These are phyloP conservation scores for Hofmannophila pseudospretella DNA, from an alignment of 2,888 invertebrate species.

Conservation along the genomic window DNA sequence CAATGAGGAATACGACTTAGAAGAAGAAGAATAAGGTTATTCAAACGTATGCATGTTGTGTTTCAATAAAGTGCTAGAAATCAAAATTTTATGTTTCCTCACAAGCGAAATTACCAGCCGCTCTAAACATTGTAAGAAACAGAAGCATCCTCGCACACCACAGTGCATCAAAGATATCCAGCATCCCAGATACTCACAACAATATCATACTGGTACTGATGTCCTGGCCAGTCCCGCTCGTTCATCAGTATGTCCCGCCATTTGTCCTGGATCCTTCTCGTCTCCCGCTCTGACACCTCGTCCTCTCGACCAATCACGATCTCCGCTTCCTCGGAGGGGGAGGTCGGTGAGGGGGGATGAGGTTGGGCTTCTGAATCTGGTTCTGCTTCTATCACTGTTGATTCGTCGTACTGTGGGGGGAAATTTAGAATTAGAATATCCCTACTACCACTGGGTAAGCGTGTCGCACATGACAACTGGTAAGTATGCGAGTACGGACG, in stretches of 20 bases:
- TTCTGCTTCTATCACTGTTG: constrained; percentile 82
- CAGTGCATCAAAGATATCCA: background rate
- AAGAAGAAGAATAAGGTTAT: no score
- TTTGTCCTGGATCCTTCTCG: constrained; percentile 84
- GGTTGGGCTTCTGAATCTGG: constrained; percentile 79
- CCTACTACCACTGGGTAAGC: no score
- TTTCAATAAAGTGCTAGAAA: no score
- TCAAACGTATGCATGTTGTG: no score
- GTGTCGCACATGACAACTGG: no score
- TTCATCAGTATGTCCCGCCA: constrained; percentile 85
- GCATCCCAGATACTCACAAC: constrained; percentile 77
- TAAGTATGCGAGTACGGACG: no score
- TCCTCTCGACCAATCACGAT: constrained; percentile 79
- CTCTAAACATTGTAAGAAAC: no score
- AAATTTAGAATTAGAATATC: background rate
- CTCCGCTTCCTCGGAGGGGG: constrained; percentile 76
- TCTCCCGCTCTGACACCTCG: constrained; percentile 63
- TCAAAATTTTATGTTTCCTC: no score
- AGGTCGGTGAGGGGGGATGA: constrained; percentile 73
- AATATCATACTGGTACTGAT: constrained; percentile 82
- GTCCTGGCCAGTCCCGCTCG: constrained; percentile 67
- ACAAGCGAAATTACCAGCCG: no score
- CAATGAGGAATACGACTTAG: no score
- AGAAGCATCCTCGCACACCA: no score
- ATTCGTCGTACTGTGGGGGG: constrained; percentile 80